phyloP scores from a whole-genome alignment of 2,797 vertebrate species.

The Protosalanx chinensis region DNA sequence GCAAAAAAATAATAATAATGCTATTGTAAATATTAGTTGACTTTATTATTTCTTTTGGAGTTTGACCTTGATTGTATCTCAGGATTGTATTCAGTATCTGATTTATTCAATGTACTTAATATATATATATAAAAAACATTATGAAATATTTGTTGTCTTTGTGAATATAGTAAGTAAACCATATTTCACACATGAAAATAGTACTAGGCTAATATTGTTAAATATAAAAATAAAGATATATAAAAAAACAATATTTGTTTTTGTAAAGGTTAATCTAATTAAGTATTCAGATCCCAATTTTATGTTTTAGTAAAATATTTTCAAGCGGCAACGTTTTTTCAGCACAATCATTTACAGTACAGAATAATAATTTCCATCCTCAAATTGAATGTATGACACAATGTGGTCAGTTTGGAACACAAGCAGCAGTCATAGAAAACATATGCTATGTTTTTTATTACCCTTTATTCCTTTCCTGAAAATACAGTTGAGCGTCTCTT shows the following conservation, averaged over 20 bases:
- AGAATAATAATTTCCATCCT: constrained; percentile 14
- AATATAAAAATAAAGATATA: no score
- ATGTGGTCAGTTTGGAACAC: constrained; percentile 7
- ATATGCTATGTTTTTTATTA: constrained; percentile 12
- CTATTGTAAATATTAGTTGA: constrained; percentile 63
- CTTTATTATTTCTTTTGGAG: constrained; percentile 42
- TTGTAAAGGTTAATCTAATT: no score
- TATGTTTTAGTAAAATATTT: not conserved
- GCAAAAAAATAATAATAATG: constrained; percentile 36
- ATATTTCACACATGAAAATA: no score
- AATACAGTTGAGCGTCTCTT: constrained; percentile 2
- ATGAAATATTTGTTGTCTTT: constrained; percentile 19
- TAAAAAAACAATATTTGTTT: no score
- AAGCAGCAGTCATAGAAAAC: not conserved
- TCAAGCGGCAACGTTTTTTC: not conserved
- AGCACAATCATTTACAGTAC: constrained; percentile 8
- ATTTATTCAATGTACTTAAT: constrained; percentile 54
- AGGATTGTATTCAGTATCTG: constrained; percentile 48
- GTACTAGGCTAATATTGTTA: no score
- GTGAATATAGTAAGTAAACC: not conserved
- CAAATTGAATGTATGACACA: constrained; percentile 17
- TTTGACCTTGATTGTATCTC: constrained; percentile 53
- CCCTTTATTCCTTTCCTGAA: not conserved
- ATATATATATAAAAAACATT: constrained; percentile 55
- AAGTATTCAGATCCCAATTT: no score